phyloP scores from a whole-genome alignment of 2,797 vertebrate species.

The Basileuterus tristriatus region DNA sequence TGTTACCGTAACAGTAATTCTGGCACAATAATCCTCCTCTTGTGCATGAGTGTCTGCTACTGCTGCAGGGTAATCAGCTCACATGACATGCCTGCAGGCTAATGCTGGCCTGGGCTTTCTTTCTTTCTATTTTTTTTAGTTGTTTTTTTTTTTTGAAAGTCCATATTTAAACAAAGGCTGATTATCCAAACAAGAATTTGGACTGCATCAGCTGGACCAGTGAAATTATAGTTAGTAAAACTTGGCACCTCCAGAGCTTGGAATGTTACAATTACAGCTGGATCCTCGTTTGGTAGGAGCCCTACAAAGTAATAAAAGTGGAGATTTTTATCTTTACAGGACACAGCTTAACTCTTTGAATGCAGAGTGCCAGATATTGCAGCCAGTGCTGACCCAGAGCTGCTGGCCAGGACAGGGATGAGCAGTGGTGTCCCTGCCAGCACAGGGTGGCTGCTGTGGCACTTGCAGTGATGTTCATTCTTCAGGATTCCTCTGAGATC shows the following conservation, averaged over 20 bases:
- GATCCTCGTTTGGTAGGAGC: conserved; percentile 73
- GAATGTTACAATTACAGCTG: conserved; percentile 78
- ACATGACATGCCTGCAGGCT: conserved; percentile 83
- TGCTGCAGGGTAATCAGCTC: conserved; percentile 85
- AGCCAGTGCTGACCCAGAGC: not conserved
- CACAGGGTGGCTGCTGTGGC: not conserved
- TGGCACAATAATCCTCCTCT: conserved; percentile 81
- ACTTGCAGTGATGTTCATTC: not conserved
- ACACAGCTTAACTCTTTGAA: conserved; percentile 76
- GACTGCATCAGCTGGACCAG: conserved; percentile 74
- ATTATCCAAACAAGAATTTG: conserved; percentile 88
- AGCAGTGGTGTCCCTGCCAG: not conserved
- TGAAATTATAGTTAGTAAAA: conserved; percentile 83
- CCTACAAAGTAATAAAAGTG: conserved; percentile 71
- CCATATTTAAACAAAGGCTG: conserved; percentile 86
- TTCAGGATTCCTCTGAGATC: not conserved
- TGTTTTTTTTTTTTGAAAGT: not conserved
- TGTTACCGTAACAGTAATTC: conserved; percentile 80
- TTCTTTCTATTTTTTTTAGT: not conserved
- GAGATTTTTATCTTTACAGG: conserved; percentile 77
- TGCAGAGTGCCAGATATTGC: conserved; percentile 43
- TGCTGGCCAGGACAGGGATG: not conserved
- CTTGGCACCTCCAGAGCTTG: conserved; percentile 79
- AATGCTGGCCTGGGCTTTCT: conserved; percentile 77
- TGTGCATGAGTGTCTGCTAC: conserved; percentile 81